phyloP scores from a whole-genome alignment of 2,888 invertebrate genomes.

The Campoplex nolae region DNA sequence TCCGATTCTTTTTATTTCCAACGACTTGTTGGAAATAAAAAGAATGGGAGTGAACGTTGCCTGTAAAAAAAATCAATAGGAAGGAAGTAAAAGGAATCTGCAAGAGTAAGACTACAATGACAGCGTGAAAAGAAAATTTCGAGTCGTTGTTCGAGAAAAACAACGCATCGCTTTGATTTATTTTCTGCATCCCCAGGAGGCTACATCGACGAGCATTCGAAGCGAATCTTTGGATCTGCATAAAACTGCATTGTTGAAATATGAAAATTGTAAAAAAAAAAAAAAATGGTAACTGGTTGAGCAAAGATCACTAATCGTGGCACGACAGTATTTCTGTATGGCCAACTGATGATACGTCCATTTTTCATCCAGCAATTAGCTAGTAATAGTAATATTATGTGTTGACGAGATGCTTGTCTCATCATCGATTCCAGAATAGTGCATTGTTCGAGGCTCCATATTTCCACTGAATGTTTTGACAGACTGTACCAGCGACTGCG shows the following conservation, averaged over 20 bases:
- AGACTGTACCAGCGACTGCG: slow-evolving; percentile 90
- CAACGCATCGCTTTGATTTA: neutral
- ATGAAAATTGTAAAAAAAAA: neutral
- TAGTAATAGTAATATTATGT: neutral
- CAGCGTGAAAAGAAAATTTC: neutral
- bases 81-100: neutral
- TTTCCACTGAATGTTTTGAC: slow-evolving; percentile 85
- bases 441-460: slow-evolving; percentile 74
- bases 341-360: neutral
- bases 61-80: too few species aligned
- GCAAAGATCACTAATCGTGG: neutral
- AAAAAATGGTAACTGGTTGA: slow-evolving; percentile 25
- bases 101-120: neutral
- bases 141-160: neutral
- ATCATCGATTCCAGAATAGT: slow-evolving; percentile 79
- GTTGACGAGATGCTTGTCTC: neutral
- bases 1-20: too few species aligned
- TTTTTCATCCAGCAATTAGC: slow-evolving; percentile 31
- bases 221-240: slow-evolving; percentile 8
- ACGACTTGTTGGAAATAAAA: too few species aligned
- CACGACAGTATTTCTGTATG: neutral
- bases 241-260: neutral
- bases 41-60: too few species aligned
- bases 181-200: neutral
- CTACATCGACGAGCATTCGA: neutral